Percentiles rank a stretch among this genome's conserved stretches.
Evolutionary conservation across 2,888 invertebrate species (phyloP).

Genomic region (Patella depressa): DNA sequence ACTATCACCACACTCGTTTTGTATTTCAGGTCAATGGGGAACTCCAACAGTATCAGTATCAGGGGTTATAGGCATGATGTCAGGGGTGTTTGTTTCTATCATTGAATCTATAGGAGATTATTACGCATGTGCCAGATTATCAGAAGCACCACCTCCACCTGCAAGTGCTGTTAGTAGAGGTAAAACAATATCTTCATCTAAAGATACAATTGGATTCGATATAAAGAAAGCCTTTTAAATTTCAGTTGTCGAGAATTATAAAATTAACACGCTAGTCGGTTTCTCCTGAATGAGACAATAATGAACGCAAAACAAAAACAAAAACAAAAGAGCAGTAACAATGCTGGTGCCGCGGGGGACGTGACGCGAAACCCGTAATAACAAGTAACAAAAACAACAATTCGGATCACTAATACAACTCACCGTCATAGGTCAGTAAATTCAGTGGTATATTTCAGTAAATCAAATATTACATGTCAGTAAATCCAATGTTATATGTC

Average conservation of each 20-base stretch:
- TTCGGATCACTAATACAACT: too few species aligned
- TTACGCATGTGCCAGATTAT: conserved; percentile 83
- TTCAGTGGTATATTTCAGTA: too few species aligned
- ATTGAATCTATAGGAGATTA: conserved; percentile 82
- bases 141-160: conserved; percentile 85
- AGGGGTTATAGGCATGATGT: conserved; percentile 65
- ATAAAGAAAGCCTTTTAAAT: neutral
- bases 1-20: too few species aligned
- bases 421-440: too few species aligned
- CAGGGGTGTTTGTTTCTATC: conserved; percentile 66
- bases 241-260: neutral
- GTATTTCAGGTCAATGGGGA: conserved; percentile 72
- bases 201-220: neutral
- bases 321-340: too few species aligned
- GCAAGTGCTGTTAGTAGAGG: conserved; percentile 90
- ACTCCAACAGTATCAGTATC: conserved; percentile 61
- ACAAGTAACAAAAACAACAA: too few species aligned
- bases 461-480: too few species aligned
- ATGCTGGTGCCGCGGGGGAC: too few species aligned
- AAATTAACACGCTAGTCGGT: neutral
- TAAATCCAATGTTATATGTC: too few species aligned
- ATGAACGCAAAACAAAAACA: too few species aligned
- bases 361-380: too few species aligned
- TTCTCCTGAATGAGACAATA: neutral
- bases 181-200: conserved; percentile 52